Conservation (phyloP, 2,888 invertebrate species). For the Pelosia muscerda region DNA sequence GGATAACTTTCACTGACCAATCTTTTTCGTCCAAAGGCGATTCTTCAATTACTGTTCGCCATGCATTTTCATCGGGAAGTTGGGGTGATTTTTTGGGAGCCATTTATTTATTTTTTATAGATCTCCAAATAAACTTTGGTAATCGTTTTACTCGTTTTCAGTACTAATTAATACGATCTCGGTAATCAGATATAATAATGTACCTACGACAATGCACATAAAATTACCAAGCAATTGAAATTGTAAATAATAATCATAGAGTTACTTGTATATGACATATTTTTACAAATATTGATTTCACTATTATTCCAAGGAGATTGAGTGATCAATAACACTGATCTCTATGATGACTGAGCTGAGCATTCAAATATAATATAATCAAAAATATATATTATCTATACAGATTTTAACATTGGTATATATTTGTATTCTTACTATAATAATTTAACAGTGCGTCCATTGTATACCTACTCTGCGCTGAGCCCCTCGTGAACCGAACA, state of each 20-base stretch:
- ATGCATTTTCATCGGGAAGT: conserved; percentile 59
- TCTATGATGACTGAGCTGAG: not conserved
- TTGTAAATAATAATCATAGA: not conserved
- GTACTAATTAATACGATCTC: not conserved
- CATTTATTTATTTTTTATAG: conserved; percentile 52
- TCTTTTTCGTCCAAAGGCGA: conserved; percentile 66
- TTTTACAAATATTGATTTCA: not conserved
- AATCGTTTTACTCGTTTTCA: not conserved
- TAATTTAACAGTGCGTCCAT: too few relatives aligned
- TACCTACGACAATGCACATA: not conserved
- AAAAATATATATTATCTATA: too few relatives aligned
- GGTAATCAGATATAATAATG: too few relatives aligned
- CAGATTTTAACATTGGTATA: too few relatives aligned
- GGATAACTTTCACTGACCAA: conserved; percentile 74
- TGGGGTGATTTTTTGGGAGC: conserved; percentile 67
- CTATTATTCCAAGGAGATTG: not conserved
- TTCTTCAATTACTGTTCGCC: conserved; percentile 71
- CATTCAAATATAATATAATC: too few relatives aligned
- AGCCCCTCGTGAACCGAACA: too few relatives aligned
- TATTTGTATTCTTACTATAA: too few relatives aligned
- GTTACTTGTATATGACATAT: not conserved
- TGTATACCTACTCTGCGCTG: too few relatives aligned
- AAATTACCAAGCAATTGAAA: not conserved
- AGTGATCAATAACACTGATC: not conserved
- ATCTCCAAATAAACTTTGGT: not conserved